Conservation (phyloP, 2,113 vertebrate species). For the Catharus fuscescens region DNA sequence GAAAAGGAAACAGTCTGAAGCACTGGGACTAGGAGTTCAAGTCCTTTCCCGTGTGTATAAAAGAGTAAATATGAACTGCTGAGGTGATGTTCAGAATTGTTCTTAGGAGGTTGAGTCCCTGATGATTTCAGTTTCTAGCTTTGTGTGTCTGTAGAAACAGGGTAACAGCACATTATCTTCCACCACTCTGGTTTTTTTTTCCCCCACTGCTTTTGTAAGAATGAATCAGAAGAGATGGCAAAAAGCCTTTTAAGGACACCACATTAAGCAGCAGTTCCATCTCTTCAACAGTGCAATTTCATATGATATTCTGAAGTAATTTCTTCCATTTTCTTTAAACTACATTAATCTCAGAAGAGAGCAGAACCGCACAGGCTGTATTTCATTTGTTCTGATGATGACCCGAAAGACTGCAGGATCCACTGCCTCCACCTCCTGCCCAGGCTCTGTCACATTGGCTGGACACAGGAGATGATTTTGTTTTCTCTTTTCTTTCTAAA, state of each 20-base stretch:
- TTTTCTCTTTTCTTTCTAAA: background rate
- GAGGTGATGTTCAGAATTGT: background rate
- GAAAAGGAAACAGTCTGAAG: background rate
- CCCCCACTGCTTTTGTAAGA: background rate
- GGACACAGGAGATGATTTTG: background rate
- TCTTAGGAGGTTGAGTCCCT: background rate
- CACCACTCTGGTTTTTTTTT: background rate
- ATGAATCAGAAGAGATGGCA: slow-evolving; percentile 21
- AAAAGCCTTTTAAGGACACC: background rate
- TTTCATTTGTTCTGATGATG: background rate
- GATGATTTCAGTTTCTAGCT: slow-evolving; percentile 7
- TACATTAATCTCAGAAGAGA: slow-evolving; percentile 31
- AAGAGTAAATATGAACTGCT: background rate
- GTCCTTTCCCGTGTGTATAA: background rate
- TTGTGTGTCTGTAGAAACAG: background rate
- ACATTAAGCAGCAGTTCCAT: background rate
- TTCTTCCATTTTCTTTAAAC: slow-evolving; percentile 56
- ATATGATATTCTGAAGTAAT: slow-evolving; percentile 36
- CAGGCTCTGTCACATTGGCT: background rate
- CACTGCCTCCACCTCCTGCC: background rate
- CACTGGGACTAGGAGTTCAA: background rate
- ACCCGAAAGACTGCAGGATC: background rate
- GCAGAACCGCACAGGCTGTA: background rate
- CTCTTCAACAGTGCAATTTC: slow-evolving; percentile 4
- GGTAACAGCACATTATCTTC: background rate